These are phyloP conservation scores for Thecophora atra DNA, from an alignment of 2,888 invertebrate species.

Conservation along the genomic window DNA sequence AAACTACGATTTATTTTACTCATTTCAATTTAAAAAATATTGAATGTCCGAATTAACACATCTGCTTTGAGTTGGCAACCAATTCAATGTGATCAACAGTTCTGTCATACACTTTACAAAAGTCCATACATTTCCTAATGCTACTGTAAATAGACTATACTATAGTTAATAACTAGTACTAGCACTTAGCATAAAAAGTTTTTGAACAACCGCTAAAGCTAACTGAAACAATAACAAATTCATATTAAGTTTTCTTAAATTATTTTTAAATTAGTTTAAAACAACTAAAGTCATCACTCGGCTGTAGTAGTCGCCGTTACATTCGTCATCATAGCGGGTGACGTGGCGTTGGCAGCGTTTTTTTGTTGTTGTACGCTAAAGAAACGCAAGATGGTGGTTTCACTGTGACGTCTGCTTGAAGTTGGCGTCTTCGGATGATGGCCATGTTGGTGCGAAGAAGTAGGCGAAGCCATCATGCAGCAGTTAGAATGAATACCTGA, in stretches of 20 bases:
- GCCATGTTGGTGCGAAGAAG: conserved; percentile 41
- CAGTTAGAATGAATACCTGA: conserved; percentile 16
- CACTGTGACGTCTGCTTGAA: conserved; percentile 62
- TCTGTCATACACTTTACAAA: conserved; percentile 13
- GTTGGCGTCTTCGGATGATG: conserved; percentile 60
- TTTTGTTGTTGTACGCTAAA: conserved; percentile 57
- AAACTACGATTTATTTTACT: background rate
- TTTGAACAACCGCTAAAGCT: background rate
- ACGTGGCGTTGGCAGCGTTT: background rate
- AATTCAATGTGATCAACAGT: background rate
- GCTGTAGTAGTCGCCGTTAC: background rate
- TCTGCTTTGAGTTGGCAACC: background rate
- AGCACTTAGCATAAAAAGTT: conserved; percentile 5
- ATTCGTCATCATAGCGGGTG: background rate
- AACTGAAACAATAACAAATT: conserved; percentile 14
- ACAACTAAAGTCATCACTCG: conserved; percentile 16
- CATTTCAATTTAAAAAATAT: background rate
- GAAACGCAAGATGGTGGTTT: conserved; percentile 63
- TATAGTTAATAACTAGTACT: background rate
- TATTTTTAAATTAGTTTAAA: conserved; percentile 17
- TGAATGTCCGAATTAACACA: background rate
- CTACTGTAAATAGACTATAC: background rate
- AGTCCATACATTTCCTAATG: background rate
- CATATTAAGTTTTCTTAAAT: conserved; percentile 14
- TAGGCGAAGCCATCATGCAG: conserved; percentile 45